Base-by-base conservation (phyloP, 35 echinoderm and acorn worm species). In the Patiria miniata region DNA sequence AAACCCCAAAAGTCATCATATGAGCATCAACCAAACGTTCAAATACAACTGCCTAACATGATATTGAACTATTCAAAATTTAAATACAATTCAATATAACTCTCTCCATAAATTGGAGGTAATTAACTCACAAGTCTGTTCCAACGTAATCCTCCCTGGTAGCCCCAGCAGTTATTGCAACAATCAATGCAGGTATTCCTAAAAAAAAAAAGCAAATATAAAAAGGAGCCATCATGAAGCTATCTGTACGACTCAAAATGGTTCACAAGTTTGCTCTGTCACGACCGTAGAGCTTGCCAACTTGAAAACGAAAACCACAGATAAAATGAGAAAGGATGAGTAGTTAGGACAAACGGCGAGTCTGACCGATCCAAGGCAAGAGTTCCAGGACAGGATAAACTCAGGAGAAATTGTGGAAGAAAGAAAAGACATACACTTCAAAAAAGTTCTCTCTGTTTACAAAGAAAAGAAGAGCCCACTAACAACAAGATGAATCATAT, bases 121-220 rank as follows among this genome's bases (percentile, higher is more conserved):
- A 42, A 21, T 1, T 10, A 23, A 82, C 87, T 82, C 82, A 89
- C 87, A 82, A 80, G 39, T 89, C 78, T 50, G 53, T 80, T 37
- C 44, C 56, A 37, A 38, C 56, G 29, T 89, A 89, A 26, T 81
- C 57, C 40, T 81, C 55, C 21, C 54, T 37, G 40, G 79, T 80
- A 14, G 82, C 26, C 51, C 79, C 87, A 61, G 44, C 79, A n/a
- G 78, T 53, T 5, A 89, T 58, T 33, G 29, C 53, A 2, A 89
- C 87, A 8, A 89, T 42, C 7, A 89, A 5, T 1, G 59, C 21
- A 39, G 87, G 87, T 8, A 89, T 0, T 82, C 87, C 87, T 89
- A 51, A 55, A 32, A 40, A 19, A 78, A 78, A 44, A 0, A 15
- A 18, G 6, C 42, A 4, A 4, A 47, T 6, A 12, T 12, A 47